phyloP scores from a whole-genome alignment of 2,888 invertebrate genomes.

The Clepsis dumicolana region DNA sequence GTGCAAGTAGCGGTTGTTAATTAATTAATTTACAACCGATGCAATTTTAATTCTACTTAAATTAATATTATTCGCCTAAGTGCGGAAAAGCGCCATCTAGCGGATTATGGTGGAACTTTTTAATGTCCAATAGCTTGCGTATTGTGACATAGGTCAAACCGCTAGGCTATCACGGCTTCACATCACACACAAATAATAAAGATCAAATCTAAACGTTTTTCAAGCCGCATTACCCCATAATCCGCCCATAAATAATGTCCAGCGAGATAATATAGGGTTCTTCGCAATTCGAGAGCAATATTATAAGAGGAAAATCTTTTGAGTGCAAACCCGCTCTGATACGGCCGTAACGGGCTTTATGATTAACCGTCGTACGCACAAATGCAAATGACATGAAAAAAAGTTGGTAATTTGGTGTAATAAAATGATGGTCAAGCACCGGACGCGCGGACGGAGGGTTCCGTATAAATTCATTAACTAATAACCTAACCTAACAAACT shows the following conservation, averaged over 20 bases:
- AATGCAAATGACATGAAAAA: conserved; percentile 5
- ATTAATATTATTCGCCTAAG: no score
- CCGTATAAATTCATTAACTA: background rate
- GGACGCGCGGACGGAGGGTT: background rate
- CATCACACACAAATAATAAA: background rate
- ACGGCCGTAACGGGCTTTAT: background rate
- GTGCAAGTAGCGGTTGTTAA: no score
- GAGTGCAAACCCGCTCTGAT: background rate
- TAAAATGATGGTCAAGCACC: background rate
- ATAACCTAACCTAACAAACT: background rate
- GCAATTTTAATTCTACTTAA: no score
- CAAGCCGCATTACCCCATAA: background rate
- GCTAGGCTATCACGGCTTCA: no score
- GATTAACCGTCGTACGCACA: background rate
- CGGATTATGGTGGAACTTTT: no score
- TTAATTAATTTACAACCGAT: no score
- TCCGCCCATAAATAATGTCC: background rate
- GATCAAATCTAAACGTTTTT: background rate
- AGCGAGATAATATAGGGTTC: background rate
- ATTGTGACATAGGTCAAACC: no score
- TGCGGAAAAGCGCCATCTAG: no score
- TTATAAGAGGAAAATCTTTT: background rate
- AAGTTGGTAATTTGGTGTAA: conserved; percentile 7
- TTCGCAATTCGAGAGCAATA: background rate
- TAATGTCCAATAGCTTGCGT: no score